Evolutionary conservation across 1,140 invertebrate genomes (phyloP), one percentile per base, ranked within the genome.

Genomic region (Diachasma alloeum): DNA sequence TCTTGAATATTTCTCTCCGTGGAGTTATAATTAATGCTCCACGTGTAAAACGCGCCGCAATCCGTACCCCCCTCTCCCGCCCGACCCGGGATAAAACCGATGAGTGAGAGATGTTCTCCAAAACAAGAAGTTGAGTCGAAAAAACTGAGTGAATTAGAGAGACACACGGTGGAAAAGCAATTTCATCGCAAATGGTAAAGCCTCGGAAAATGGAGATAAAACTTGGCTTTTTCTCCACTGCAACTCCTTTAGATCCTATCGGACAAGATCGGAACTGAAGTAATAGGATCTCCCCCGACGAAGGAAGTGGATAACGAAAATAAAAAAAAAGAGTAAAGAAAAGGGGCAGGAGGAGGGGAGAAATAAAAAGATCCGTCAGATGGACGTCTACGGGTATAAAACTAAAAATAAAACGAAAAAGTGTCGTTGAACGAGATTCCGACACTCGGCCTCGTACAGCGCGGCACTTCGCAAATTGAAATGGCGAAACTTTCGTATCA

Each of bases 141-240:
- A 63, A 13, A 63, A 26, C 24, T 63, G 59, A 63, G 19, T 63
- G 24, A 63, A 63, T 26, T 63, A 63, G 59, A 19, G 17, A 63
- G 59, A 63, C 59, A 63, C 59, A 63, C 15, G 59, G 22, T 63
- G 59, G 19, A 63, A 31, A 63, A 63, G 59, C 59, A 63, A 63
- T 63, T 63, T 63, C 59, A 63, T 63, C 59, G 59, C 59, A 63
- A 63, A 63, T 63, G 59, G 59, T 63, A 63, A 63, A 63, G 59
- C 59, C 59, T 63, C 24, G 59, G 59, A 15, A 63, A 63, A 63
- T 63, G 59, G 24, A 63, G 59, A 63, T 63, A 26, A 63, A 63
- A 63, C 59, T 63, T 63, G 59, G 59, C 59, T 24, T 63, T 63
- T 63, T 63, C 59, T 63, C 22, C 26, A 24, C 24, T 31, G 17